Percentiles rank a stretch among this genome's conserved stretches.
These are phyloP conservation scores for Cantharis rufa DNA, from an alignment of 2,888 invertebrate genomes.

Conservation along the genomic window DNA sequence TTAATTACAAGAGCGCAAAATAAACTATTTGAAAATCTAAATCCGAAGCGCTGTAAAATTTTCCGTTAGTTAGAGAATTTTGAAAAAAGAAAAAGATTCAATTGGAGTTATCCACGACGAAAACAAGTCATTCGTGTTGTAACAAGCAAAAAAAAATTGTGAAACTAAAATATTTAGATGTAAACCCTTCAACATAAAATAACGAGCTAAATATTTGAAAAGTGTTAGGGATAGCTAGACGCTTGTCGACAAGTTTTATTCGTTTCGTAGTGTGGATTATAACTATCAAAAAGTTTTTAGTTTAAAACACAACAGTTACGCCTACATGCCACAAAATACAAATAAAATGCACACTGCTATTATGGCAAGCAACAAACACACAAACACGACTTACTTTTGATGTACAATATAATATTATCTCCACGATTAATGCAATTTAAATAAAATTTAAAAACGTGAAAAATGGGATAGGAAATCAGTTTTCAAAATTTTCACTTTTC, in stretches of 20 bases:
- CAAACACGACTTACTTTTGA: conserved; percentile 4
- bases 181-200: not conserved
- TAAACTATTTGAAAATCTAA: not conserved
- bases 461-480: not conserved
- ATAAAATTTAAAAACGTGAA: not conserved
- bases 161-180: not conserved
- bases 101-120: not conserved
- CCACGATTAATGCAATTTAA: not conserved
- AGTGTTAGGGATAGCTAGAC: not conserved
- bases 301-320: not conserved
- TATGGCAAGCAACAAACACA: conserved; percentile 1
- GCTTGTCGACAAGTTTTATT: not conserved
- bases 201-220: not conserved
- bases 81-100: not conserved
- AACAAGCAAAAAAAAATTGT: not conserved
- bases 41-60: not conserved
- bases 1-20: not conserved
- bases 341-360: conserved; percentile 12
- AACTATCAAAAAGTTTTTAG: not conserved
- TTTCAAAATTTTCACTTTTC: conserved; percentile 33
- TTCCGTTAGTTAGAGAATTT: not conserved
- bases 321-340: conserved; percentile 13
- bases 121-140: not conserved
- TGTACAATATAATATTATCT: not conserved
- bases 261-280: not conserved